A percentile compares a stretch with the other conserved stretches of the same genome.
Conservation (phyloP, 2,113 vertebrate species). For the Aptenodytes patagonicus region DNA sequence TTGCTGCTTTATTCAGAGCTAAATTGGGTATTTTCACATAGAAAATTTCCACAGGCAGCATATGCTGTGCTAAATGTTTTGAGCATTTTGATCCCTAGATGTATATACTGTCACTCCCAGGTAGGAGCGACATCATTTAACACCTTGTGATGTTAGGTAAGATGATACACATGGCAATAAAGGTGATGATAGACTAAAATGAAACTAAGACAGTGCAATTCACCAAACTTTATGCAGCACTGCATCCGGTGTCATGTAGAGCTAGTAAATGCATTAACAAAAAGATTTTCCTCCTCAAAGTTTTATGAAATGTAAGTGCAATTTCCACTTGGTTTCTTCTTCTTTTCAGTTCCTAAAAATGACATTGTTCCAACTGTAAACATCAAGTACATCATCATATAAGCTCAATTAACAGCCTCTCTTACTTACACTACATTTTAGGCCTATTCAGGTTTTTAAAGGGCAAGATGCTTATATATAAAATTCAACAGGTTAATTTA, state of each 20-base stretch:
- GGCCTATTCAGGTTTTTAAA: neutral
- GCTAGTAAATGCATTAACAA: neutral
- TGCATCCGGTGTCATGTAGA: neutral
- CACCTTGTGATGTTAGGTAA: neutral
- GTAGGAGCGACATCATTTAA: neutral
- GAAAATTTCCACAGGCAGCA: slow-evolving; percentile 15
- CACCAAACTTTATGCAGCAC: neutral
- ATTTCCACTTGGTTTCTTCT: neutral
- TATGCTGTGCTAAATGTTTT: slow-evolving; percentile 38
- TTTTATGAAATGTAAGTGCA: neutral
- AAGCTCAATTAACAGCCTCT: neutral
- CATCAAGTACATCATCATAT: neutral
- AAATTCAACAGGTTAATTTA: neutral
- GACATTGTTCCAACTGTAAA: neutral
- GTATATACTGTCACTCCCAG: neutral
- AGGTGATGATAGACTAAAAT: neutral
- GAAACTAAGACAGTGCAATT: neutral
- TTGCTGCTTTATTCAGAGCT: neutral
- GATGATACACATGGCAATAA: neutral
- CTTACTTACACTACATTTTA: neutral
- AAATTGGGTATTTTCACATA: slow-evolving; percentile 1
- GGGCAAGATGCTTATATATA: neutral
- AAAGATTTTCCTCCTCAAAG: neutral
- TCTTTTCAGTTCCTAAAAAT: neutral
- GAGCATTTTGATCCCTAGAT: slow-evolving; percentile 27